phyloP scores from a whole-genome alignment of 2,113 vertebrate species.

The Pterocles burchelli region DNA sequence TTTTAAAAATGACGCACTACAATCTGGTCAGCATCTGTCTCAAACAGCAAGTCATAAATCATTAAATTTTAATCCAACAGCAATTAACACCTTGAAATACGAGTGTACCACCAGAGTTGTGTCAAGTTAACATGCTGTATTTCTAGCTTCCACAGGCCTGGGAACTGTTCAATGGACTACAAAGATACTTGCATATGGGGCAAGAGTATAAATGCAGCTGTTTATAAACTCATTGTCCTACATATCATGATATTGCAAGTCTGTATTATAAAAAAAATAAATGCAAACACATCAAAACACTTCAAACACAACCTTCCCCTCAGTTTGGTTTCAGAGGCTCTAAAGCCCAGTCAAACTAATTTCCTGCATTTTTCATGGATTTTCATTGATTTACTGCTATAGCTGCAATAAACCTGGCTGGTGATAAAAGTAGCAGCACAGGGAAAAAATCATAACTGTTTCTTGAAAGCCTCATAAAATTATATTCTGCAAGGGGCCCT shows the following conservation, averaged over 20 bases:
- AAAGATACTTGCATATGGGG: background rate
- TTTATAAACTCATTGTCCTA: background rate
- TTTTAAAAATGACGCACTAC: background rate
- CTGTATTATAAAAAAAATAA: background rate
- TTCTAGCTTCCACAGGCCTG: background rate
- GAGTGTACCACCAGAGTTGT: background rate
- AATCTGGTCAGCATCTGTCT: background rate
- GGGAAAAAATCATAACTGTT: constrained; percentile 35
- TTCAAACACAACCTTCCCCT: background rate
- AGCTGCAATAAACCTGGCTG: constrained; percentile 6
- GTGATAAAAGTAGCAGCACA: constrained; percentile 29
- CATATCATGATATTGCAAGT: background rate
- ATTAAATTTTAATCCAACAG: background rate
- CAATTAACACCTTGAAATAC: background rate
- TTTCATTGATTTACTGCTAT: constrained; percentile 36
- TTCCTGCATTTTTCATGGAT: constrained; percentile 29
- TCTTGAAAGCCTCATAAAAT: constrained; percentile 49
- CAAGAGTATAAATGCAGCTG: background rate
- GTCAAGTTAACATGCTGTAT: background rate
- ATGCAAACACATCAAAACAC: background rate
- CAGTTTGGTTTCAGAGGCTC: constrained; percentile 9
- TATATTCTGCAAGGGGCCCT: constrained; percentile 18
- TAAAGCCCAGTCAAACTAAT: constrained; percentile 32
- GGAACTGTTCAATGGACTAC: background rate
- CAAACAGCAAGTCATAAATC: background rate